A percentile compares a stretch with the other conserved stretches of the same genome.
phyloP scores from a whole-genome alignment of 1,140 invertebrate genomes.

The Hestina assimilis region DNA sequence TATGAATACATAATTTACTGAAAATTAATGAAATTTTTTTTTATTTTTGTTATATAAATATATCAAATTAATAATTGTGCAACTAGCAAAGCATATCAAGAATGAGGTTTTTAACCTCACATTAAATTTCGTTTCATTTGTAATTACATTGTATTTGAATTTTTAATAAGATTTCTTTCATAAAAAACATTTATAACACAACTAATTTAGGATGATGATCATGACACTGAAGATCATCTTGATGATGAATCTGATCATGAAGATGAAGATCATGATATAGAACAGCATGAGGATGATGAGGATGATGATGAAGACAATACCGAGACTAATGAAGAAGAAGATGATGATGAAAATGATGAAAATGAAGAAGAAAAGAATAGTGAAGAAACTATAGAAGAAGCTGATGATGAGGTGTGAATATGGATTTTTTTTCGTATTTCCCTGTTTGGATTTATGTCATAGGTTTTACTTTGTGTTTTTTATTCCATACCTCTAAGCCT shows the following conservation, averaged over 20 bases:
- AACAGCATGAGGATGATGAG: constrained; percentile 45
- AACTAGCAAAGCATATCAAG: no score
- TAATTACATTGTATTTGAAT: no score
- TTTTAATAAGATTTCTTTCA: no score
- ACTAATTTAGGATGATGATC: constrained; percentile 32
- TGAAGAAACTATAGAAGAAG: constrained; percentile 29
- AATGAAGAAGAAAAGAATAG: constrained; percentile 41
- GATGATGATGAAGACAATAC: constrained; percentile 35
- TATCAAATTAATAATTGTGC: no score
- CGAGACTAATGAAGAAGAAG: constrained; percentile 40
- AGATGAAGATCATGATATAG: constrained; percentile 47
- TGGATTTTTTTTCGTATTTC: background rate
- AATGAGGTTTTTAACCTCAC: no score
- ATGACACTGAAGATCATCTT: constrained; percentile 46
- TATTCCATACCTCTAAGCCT: background rate
- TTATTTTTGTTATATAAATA: no score
- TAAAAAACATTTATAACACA: background rate
- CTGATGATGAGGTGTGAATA: constrained; percentile 17
- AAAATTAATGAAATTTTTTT: no score
- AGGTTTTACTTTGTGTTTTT: background rate
- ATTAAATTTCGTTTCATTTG: no score
- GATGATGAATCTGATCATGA: constrained; percentile 43
- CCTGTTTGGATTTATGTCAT: background rate
- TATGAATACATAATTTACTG: no score
- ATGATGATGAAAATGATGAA: constrained; percentile 47